Conservation (phyloP, 2,888 invertebrate genomes). For the Cloeon dipterum region DNA sequence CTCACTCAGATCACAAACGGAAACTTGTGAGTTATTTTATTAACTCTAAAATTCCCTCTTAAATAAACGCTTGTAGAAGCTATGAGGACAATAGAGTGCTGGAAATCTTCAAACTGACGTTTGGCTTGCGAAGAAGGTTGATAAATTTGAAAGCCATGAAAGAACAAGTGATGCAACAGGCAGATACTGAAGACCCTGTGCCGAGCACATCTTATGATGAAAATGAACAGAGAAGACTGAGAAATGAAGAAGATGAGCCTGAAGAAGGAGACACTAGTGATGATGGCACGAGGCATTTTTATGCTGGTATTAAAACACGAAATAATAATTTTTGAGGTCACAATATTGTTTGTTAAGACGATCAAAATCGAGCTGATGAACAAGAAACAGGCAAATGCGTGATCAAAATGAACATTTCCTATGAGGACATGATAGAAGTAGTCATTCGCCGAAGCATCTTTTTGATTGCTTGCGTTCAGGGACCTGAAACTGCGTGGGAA, state of each 20-base stretch:
- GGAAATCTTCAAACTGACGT: conserved; percentile 11
- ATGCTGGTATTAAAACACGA: too few species aligned
- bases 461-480: conserved; percentile 23
- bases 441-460: conserved; percentile 24
- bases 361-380: conserved; percentile 6
- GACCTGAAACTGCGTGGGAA: conserved; percentile 12
- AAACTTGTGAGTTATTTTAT: conserved; percentile 16
- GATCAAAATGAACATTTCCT: too few species aligned
- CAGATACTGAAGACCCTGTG: too few species aligned
- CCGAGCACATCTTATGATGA: too few species aligned
- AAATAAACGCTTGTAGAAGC: not conserved
- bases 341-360: conserved; percentile 2
- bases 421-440: conserved; percentile 19
- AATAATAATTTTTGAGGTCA: too few species aligned
- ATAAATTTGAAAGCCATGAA: too few species aligned
- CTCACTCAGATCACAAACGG: conserved; percentile 16
- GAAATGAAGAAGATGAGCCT: conserved; percentile 6
- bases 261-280: conserved; percentile 7
- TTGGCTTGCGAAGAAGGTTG: conserved; percentile 11
- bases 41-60: conserved; percentile 3
- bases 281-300: conserved; percentile 4
- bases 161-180: too few species aligned
- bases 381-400: too few species aligned
- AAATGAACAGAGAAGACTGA: conserved; percentile 5
- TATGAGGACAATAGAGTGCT: conserved; percentile 7